These are phyloP conservation scores for Scaptodrosophila lebanonensis DNA, from an alignment of 1,140 invertebrate genomes.

Conservation along the genomic window DNA sequence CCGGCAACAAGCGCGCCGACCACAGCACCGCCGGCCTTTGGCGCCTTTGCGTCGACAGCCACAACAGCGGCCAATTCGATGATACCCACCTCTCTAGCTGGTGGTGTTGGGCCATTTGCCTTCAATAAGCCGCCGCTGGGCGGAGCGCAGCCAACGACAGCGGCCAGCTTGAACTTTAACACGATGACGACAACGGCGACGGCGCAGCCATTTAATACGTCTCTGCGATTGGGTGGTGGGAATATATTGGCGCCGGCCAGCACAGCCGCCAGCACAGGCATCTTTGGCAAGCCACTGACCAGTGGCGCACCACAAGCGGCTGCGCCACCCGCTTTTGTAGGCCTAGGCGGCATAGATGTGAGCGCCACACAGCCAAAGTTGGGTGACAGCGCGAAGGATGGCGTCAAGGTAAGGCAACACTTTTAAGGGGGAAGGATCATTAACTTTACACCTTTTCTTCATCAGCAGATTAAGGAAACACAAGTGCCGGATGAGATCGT, in stretches of 20 bases:
- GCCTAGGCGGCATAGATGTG: constrained; percentile 82
- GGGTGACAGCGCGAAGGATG: constrained; percentile 80
- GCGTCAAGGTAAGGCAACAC: constrained; percentile 77
- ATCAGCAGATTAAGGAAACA: constrained; percentile 82
- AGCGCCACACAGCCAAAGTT: constrained; percentile 79
- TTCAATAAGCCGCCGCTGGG: constrained; percentile 50
- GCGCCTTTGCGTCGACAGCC: constrained; percentile 12
- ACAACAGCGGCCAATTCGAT: constrained; percentile 25
- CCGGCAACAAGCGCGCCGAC: constrained; percentile 34
- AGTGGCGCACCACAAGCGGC: constrained; percentile 34
- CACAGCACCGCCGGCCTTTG: constrained; percentile 41
- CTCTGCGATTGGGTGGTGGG: constrained; percentile 33
- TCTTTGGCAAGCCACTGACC: constrained; percentile 71
- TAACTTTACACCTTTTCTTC: not conserved
- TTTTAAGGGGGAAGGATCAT: not conserved
- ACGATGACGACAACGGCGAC: constrained; percentile 60
- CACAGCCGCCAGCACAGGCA: constrained; percentile 37
- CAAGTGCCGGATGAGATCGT: constrained; percentile 85
- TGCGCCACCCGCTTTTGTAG: constrained; percentile 73
- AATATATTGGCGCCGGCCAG: constrained; percentile 4
- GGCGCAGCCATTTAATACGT: constrained; percentile 38
- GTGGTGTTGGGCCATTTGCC: constrained; percentile 41
- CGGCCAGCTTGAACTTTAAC: constrained; percentile 64
- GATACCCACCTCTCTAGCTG: constrained; percentile 23
- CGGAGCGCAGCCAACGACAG: constrained; percentile 34